Conservation (phyloP, 2,113 vertebrate genomes). For the Varanus salvator region DNA sequence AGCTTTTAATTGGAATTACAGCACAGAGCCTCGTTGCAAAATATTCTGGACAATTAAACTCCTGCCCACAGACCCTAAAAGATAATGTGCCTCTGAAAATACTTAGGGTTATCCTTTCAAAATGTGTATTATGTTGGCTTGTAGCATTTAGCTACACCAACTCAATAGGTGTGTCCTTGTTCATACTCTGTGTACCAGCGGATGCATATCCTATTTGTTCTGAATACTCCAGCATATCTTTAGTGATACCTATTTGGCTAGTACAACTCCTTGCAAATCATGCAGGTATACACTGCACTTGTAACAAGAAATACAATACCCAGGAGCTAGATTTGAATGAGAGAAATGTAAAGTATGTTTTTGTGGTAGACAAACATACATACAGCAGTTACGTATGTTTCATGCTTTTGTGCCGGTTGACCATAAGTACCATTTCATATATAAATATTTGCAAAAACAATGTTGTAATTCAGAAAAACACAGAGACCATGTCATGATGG, state of each 20-base stretch:
- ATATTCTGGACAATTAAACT: slow-evolving; percentile 19
- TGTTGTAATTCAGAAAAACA: neutral
- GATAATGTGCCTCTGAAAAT: neutral
- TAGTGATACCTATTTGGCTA: neutral
- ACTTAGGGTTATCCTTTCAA: neutral
- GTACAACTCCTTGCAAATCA: neutral
- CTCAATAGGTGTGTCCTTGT: neutral
- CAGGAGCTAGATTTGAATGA: neutral
- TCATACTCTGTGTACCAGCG: neutral
- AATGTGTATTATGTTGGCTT: neutral
- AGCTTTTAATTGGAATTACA: slow-evolving; percentile 35
- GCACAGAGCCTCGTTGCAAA: slow-evolving; percentile 10
- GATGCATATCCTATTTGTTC: neutral
- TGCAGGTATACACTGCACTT: neutral
- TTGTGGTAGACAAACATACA: neutral
- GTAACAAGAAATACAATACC: neutral
- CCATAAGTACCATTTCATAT: neutral
- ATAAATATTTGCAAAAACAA: neutral
- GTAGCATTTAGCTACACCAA: neutral
- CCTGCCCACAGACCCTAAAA: slow-evolving; percentile 3
- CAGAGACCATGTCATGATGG: neutral
- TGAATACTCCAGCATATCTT: neutral
- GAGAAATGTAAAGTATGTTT: neutral
- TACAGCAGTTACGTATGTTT: neutral
- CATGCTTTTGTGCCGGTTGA: neutral